These are phyloP conservation scores for Drosophila nigromelanica DNA, from an alignment of 1,140 invertebrate species.

Conservation along the genomic window DNA sequence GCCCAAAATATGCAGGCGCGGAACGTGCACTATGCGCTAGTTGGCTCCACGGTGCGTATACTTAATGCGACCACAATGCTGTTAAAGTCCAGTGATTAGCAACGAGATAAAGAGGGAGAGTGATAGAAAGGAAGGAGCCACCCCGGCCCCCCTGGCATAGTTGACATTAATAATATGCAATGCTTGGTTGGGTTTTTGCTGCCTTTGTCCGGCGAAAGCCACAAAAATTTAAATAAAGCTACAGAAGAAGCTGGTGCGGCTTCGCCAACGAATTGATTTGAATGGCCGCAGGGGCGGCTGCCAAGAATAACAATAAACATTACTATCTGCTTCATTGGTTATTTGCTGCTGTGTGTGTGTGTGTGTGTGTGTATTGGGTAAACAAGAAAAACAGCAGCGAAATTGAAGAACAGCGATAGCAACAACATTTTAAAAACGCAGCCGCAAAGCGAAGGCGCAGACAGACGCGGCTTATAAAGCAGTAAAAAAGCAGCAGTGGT, in stretches of 20 bases:
- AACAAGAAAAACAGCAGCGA: constrained; percentile 72
- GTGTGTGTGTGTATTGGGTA: constrained; percentile 19
- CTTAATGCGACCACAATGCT: constrained; percentile 31
- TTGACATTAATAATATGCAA: constrained; percentile 60
- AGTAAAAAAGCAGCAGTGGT: constrained; percentile 46
- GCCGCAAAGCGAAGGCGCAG: constrained; percentile 18
- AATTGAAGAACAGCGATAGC: constrained; percentile 48
- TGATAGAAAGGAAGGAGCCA: background rate
- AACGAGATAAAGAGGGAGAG: background rate
- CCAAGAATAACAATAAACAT: constrained; percentile 80
- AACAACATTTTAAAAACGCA: constrained; percentile 47
- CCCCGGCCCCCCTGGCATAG: background rate
- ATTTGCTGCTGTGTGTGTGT: constrained; percentile 53
- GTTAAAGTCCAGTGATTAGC: constrained; percentile 18
- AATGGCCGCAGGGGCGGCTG: constrained; percentile 52
- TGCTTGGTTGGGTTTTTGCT: constrained; percentile 42
- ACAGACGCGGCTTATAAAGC: constrained; percentile 76
- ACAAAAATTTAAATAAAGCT: constrained; percentile 55
- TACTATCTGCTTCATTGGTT: constrained; percentile 82
- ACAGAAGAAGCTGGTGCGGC: constrained; percentile 35
- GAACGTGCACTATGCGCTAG: constrained; percentile 17
- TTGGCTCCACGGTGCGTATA: constrained; percentile 54
- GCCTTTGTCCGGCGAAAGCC: constrained; percentile 25
- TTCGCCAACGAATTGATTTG: constrained; percentile 70
- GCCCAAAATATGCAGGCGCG: constrained; percentile 66